phyloP scores from a whole-genome alignment of 2,888 invertebrate species.

The Pyralis farinalis region DNA sequence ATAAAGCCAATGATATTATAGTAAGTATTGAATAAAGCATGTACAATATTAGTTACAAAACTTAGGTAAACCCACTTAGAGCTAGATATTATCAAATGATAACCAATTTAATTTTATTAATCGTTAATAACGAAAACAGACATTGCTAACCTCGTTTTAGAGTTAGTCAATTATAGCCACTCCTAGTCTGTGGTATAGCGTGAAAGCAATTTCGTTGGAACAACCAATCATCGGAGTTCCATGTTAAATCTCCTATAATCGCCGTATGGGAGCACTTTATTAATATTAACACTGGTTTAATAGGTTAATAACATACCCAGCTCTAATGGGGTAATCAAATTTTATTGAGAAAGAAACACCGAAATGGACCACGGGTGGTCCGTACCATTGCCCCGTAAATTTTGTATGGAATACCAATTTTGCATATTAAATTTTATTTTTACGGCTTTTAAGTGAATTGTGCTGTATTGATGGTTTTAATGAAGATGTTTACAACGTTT shows the following conservation, averaged over 20 bases:
- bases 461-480: conserved; percentile 4
- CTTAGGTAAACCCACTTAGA: too few relatives aligned
- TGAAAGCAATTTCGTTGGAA: conserved; percentile 5
- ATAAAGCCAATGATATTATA: too few relatives aligned
- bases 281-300: conserved; percentile 54
- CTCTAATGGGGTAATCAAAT: conserved; percentile 56
- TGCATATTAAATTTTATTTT: conserved; percentile 20
- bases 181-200: conserved; percentile 2
- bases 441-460: conserved; percentile 10
- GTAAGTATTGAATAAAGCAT: too few relatives aligned
- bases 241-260: conserved; percentile 36
- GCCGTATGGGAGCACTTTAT: conserved; percentile 39
- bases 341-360: conserved; percentile 51
- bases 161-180: conserved; percentile 9
- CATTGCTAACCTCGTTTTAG: conserved; percentile 4
- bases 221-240: conserved; percentile 24
- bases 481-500: conserved; percentile 1
- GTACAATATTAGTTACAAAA: too few relatives aligned
- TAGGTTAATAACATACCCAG: conserved; percentile 53
- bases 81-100: too few relatives aligned
- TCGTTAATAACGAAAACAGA: conserved; percentile 5
- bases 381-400: conserved; percentile 1
- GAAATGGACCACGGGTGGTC: conserved; percentile 58
- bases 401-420: conserved; percentile 9
- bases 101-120: background rate